Conservation (phyloP, 2,888 invertebrate genomes). For the Rhingia rostrata region DNA sequence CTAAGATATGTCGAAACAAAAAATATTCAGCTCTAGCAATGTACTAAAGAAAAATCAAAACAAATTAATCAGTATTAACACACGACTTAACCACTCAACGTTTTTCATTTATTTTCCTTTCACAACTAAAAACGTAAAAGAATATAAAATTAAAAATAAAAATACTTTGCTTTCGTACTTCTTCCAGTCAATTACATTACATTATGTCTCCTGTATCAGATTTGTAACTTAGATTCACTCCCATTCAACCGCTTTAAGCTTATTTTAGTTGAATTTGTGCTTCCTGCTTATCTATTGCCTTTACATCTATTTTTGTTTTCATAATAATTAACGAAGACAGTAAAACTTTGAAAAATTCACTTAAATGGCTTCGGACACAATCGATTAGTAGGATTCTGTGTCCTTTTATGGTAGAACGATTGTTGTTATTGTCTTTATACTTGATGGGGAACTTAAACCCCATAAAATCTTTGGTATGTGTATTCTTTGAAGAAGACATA, state of each 20-base stretch:
- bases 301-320: slow-evolving; percentile 12
- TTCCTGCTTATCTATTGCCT: slow-evolving; percentile 5
- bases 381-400: too few relatives aligned
- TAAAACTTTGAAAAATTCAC: neutral
- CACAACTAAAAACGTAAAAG: slow-evolving; percentile 5
- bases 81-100: slow-evolving; percentile 56
- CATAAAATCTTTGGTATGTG: too few relatives aligned
- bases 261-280: slow-evolving; percentile 20
- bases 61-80: slow-evolving; percentile 62
- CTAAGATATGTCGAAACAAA: slow-evolving; percentile 34
- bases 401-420: slow-evolving; percentile 6
- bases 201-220: slow-evolving; percentile 44
- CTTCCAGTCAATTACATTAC: slow-evolving; percentile 60
- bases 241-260: slow-evolving; percentile 51
- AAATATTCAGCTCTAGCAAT: slow-evolving; percentile 69
- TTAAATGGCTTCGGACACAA: too few relatives aligned
- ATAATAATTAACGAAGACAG: slow-evolving; percentile 28
- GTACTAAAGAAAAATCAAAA: slow-evolving; percentile 73
- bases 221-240: slow-evolving; percentile 6
- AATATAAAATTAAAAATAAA: slow-evolving; percentile 23
- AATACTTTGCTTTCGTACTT: slow-evolving; percentile 69
- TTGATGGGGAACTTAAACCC: too few relatives aligned
- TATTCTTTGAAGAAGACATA: too few relatives aligned
- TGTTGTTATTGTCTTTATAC: too few relatives aligned
- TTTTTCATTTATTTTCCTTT: slow-evolving; percentile 48